A percentile compares a stretch with the other conserved stretches of the same genome.
Evolutionary conservation across 1,140 invertebrate species (phyloP).

Genomic region (Scaptodrosophila lebanonensis): DNA sequence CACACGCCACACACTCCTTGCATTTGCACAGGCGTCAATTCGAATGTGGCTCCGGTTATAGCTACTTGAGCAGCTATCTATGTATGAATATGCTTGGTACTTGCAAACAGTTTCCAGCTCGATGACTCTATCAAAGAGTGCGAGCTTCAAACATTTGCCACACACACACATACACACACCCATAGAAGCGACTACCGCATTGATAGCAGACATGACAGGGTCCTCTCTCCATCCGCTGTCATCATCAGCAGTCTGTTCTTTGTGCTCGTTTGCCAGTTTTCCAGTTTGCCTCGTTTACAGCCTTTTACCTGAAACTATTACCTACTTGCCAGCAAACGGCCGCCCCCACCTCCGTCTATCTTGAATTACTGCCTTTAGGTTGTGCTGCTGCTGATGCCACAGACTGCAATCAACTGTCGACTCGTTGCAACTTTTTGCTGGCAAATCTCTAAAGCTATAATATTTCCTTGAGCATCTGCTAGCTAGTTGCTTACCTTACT

Average conservation of each 20-base stretch:
- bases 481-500: constrained; percentile 56
- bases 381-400: constrained; percentile 18
- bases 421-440: constrained; percentile 47
- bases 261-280: constrained; percentile 55
- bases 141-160: constrained; percentile 49
- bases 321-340: constrained; percentile 48
- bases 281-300: constrained; percentile 53
- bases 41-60: constrained; percentile 5
- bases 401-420: constrained; percentile 63
- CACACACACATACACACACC: constrained; percentile 41
- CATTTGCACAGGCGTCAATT: neutral
- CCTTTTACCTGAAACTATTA: constrained; percentile 74
- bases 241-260: constrained; percentile 56
- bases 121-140: constrained; percentile 64
- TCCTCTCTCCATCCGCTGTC: too few species aligned
- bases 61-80: constrained; percentile 46
- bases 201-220: too few species aligned
- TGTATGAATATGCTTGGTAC: constrained; percentile 32
- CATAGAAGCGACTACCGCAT: too few species aligned
- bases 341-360: constrained; percentile 5
- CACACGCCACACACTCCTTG: constrained; percentile 59
- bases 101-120: constrained; percentile 65
- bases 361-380: too few species aligned
- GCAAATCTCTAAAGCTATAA: constrained; percentile 50
- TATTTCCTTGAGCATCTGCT: constrained; percentile 53